Conservation (phyloP, 2,888 invertebrate genomes). For the Epiblema foenella region DNA sequence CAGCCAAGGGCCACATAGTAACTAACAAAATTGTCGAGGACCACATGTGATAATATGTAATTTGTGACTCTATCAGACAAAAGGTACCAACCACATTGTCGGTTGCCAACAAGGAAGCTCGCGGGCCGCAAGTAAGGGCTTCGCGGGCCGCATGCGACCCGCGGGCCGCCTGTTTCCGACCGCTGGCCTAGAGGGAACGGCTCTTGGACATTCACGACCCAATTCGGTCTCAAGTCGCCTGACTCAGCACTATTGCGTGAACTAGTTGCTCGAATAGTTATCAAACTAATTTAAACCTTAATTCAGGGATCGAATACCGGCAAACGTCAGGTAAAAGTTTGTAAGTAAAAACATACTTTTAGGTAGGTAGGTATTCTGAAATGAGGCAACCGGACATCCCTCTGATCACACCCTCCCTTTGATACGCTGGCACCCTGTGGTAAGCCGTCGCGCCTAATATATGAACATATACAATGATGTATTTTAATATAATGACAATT, state of each 20-base stretch:
- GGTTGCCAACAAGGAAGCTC: no score
- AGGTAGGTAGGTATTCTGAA: no score
- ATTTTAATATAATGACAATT: neutral
- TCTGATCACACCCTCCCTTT: conserved; percentile 15
- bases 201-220: conserved; percentile 62
- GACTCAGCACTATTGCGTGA: conserved; percentile 46
- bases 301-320: neutral
- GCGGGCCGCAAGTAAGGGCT: no score
- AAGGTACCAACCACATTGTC: no score
- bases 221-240: conserved; percentile 54
- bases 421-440: conserved; percentile 4
- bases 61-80: no score
- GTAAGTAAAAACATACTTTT: no score
- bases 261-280: conserved; percentile 51
- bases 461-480: neutral
- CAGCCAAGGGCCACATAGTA: no score
- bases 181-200: conserved; percentile 20
- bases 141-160: no score
- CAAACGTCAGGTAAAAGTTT: neutral
- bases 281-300: conserved; percentile 43
- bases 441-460: neutral
- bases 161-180: no score
- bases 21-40: no score
- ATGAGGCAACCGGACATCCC: no score
- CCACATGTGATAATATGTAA: no score